phyloP scores from a whole-genome alignment of 2,113 vertebrate species.

The Brachirus orientalis region DNA sequence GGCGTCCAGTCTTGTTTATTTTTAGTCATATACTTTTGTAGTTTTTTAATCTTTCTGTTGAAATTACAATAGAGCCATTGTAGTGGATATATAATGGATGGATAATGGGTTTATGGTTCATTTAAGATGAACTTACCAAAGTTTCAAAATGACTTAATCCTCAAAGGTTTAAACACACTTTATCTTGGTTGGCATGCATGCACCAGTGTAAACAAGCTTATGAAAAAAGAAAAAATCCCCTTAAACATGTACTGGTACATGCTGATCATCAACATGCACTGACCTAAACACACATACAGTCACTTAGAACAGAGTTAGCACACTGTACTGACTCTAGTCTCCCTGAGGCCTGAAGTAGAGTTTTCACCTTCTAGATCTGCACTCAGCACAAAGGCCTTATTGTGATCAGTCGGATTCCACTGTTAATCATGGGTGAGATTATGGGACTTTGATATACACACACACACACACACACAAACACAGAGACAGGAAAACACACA shows the following conservation, averaged over 20 bases:
- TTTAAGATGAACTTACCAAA: conserved; percentile 5
- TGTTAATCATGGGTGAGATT: conserved; percentile 46
- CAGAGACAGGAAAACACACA: too few relatives aligned
- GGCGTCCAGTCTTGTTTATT: not conserved
- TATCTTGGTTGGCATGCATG: conserved; percentile 7
- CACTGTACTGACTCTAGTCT: not conserved
- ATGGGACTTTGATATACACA: conserved; percentile 21
- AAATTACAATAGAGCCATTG: not conserved
- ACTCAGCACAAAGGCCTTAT: conserved; percentile 53
- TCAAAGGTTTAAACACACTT: conserved; percentile 10
- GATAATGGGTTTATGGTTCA: not conserved
- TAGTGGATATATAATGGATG: not conserved
- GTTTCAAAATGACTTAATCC: conserved; percentile 7
- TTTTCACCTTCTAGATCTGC: conserved; percentile 48
- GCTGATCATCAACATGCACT: conserved; percentile 5
- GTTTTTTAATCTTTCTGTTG: not conserved
- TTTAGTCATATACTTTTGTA: not conserved
- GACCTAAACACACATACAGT: conserved; percentile 8
- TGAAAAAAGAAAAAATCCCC: not conserved
- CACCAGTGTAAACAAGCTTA: conserved; percentile 6
- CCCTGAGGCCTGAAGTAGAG: conserved; percentile 1
- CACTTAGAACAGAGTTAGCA: conserved; percentile 2
- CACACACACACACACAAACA: conserved; percentile 18
- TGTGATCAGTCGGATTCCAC: conserved; percentile 47
- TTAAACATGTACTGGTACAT: not conserved